Base-by-base conservation (phyloP, 2,113 vertebrate genomes). In the Centropristis striata region DNA sequence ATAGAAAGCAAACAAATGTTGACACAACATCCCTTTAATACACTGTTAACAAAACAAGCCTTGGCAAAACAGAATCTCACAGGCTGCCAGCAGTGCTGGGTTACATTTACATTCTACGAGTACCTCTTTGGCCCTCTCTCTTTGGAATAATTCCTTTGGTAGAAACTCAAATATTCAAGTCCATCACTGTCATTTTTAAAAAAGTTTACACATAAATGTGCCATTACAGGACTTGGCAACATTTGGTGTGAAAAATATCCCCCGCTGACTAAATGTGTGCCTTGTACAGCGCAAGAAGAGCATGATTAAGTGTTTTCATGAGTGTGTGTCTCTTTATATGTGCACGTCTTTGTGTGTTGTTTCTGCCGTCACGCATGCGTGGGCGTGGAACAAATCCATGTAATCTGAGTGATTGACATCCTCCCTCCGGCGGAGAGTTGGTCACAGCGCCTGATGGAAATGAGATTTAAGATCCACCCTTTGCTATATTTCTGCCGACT, bases 321-420 rank as follows among this genome's bases (percentile, higher is more conserved):
- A 78, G 66, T 81, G 75, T 78, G 85, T 66, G 78, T 74, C 50
- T 58, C 49, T 82, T 78, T 80, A 4, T 41, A 39, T 55, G 50
- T 68, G 76, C 36, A 66, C 11, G 9, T 75, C 71, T 83, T 51
- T 78, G 73, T 77, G 78, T 73, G 78, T 68, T 47, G 44, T 49
- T 68, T 75, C 61, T 73, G 74, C 85, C 61, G 65, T 73, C 84
- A 85, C 27, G 51, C 67, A 50, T 37, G 84, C n/a, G 86, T 83
- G 80, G 79, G 86, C 53, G 76, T 75, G 80, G 85, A 91, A 86
- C 83, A 85, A 86, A 87, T 88, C 88, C 80, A 89, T 87, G 83
- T 90, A 90, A 88, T 92, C 80, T 71, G 75, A 75, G 67, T 92
- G 92, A 94, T 84, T 92, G 92, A 93, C 92, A 90, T 67, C 83